These are phyloP conservation scores for Caerostris extrusa DNA, from an alignment of 1,140 invertebrate species.

Conservation along the genomic window DNA sequence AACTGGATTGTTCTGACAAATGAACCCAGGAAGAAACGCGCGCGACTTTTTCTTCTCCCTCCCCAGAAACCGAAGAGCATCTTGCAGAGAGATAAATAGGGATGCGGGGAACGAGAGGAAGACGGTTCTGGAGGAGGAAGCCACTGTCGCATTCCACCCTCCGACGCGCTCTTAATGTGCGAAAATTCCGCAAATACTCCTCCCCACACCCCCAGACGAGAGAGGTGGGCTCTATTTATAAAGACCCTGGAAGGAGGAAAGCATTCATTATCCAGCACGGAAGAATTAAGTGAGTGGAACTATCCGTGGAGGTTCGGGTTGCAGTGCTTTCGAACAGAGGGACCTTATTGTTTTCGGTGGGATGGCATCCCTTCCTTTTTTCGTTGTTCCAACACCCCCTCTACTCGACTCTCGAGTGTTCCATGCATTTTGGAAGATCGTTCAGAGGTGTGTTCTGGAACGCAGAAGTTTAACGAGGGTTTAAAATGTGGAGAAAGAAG, in stretches of 20 bases:
- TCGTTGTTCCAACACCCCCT: neutral
- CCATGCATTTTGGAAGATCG: neutral
- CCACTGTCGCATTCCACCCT: slow-evolving; percentile 34
- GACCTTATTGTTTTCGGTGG: neutral
- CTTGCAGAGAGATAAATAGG: neutral
- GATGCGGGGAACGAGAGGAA: neutral
- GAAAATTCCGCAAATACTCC: slow-evolving; percentile 46
- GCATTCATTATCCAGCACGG: slow-evolving; percentile 37
- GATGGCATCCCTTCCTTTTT: neutral
- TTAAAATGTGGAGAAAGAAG: neutral
- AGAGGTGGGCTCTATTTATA: slow-evolving; percentile 45
- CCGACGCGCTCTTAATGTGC: slow-evolving; percentile 16
- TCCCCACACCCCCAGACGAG: slow-evolving; percentile 31
- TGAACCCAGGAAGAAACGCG: neutral
- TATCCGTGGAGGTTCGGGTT: slow-evolving; percentile 32
- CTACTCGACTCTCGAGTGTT: neutral
- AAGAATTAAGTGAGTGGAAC: slow-evolving; percentile 60
- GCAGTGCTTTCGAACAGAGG: neutral
- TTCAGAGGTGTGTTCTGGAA: neutral
- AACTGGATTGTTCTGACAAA: neutral
- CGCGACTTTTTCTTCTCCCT: neutral
- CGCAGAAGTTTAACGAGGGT: neutral
- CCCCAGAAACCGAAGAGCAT: no score
- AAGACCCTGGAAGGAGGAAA: neutral
- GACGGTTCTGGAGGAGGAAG: neutral